Evolutionary conservation across 1,140 invertebrate species (phyloP).

Genomic region (Drosophila rhopaloa): DNA sequence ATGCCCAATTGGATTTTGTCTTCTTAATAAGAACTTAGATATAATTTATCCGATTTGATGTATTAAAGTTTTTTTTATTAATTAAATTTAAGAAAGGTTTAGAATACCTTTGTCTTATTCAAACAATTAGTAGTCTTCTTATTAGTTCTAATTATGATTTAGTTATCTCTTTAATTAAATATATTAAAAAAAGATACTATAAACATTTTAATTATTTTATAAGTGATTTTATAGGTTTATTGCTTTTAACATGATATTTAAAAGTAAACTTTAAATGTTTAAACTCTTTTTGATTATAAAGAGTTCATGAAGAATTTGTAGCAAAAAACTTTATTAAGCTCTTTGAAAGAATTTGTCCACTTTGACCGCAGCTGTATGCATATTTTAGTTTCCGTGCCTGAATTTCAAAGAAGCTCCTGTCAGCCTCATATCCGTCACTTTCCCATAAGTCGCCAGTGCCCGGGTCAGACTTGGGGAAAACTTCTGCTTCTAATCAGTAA

Average conservation of each 20-base stretch:
- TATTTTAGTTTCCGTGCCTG: constrained; percentile 1
- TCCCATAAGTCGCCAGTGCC: constrained; percentile 25
- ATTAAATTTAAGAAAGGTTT: too few relatives aligned
- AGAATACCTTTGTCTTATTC: too few relatives aligned
- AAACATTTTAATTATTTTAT: too few relatives aligned
- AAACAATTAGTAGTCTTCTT: too few relatives aligned
- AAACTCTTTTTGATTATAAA: not conserved
- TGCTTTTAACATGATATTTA: not conserved
- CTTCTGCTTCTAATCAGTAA: constrained; percentile 51
- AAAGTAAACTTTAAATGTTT: not conserved
- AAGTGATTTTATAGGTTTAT: too few relatives aligned
- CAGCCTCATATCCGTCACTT: constrained; percentile 48
- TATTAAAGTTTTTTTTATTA: too few relatives aligned
- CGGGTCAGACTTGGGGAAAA: constrained; percentile 38
- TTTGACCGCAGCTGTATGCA: constrained; percentile 20
- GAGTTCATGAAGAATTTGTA: not conserved
- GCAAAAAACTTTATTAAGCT: not conserved
- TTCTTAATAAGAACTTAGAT: not conserved
- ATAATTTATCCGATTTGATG: too few relatives aligned
- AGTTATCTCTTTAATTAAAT: too few relatives aligned
- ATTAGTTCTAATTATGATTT: too few relatives aligned
- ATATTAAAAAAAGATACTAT: too few relatives aligned
- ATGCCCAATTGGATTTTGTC: too few relatives aligned
- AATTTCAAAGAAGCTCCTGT: constrained; percentile 30
- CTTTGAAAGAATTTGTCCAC: not conserved